phyloP scores from a whole-genome alignment of 2,797 vertebrate genomes.

The Myripristis jacobus region DNA sequence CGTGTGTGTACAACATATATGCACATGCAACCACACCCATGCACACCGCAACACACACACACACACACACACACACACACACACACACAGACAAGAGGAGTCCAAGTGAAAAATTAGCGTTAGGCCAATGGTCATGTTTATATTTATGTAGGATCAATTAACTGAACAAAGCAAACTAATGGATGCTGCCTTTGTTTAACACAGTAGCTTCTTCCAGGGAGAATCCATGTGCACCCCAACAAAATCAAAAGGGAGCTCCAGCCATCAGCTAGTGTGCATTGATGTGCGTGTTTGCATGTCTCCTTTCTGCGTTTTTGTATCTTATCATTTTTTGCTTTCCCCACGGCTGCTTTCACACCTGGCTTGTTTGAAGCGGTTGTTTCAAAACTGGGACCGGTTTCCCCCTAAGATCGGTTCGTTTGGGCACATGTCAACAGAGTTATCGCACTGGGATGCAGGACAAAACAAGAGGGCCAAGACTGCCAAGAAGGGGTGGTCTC shows the following conservation, averaged over 20 bases:
- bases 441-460: no score
- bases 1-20: not conserved
- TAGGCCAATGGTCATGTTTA: conserved; percentile 22
- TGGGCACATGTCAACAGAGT: no score
- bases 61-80: conserved; percentile 8
- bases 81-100: conserved; percentile 13
- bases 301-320: no score
- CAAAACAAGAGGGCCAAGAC: no score
- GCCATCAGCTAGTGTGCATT: not conserved
- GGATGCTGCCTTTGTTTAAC: not conserved
- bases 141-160: conserved; percentile 29
- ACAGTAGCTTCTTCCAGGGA: not conserved
- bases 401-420: no score
- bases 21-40: not conserved
- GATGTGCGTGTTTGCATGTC: not conserved
- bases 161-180: conserved; percentile 44
- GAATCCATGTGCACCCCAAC: not conserved
- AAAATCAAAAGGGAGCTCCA: not conserved
- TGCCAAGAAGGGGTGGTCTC: no score
- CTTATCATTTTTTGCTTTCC: no score
- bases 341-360: no score
- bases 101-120: conserved; percentile 37
- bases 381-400: no score
- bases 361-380: no score
- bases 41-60: not conserved